A percentile compares a stretch with the other conserved stretches of the same genome.
Evolutionary conservation across 2,888 invertebrate genomes (phyloP).

Genomic region (Drosophila dives): DNA sequence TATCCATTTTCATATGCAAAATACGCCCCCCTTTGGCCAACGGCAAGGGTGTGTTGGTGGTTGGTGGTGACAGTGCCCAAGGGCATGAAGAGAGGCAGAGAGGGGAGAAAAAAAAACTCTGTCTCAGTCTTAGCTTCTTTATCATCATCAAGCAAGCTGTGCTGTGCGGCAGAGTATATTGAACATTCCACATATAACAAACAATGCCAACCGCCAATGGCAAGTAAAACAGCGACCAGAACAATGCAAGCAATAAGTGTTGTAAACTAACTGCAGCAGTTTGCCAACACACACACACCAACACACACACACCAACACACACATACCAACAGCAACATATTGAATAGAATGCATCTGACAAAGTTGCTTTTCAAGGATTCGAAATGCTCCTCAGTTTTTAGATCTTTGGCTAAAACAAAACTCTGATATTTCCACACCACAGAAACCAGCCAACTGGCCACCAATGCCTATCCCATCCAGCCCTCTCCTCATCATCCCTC

Average conservation of each 20-base stretch:
- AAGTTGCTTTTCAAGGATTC: constrained; percentile 22
- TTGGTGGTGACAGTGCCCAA: constrained; percentile 26
- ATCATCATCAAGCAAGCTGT: neutral
- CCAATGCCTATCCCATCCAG: neutral
- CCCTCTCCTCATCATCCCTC: no score
- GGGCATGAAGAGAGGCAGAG: constrained; percentile 21
- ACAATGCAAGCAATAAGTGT: constrained; percentile 62
- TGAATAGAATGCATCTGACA: constrained; percentile 21
- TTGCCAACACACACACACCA: constrained; percentile 23
- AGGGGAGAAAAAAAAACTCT: constrained; percentile 9
- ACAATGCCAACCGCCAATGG: constrained; percentile 42
- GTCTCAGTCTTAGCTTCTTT: neutral
- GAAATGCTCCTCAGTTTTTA: constrained; percentile 22
- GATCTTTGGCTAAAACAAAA: constrained; percentile 58
- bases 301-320: neutral
- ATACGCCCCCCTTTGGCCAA: neutral
- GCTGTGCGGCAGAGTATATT: constrained; percentile 50
- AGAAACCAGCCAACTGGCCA: neutral
- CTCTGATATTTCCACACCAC: constrained; percentile 57
- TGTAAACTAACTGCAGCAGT: constrained; percentile 54
- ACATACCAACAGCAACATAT: neutral
- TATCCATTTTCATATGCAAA: constrained; percentile 30
- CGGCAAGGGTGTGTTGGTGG: no score
- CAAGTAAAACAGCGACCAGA: constrained; percentile 36
- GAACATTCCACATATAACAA: constrained; percentile 68